Conservation (phyloP, 2,797 vertebrate genomes). For the Phoxinus dragarum region DNA sequence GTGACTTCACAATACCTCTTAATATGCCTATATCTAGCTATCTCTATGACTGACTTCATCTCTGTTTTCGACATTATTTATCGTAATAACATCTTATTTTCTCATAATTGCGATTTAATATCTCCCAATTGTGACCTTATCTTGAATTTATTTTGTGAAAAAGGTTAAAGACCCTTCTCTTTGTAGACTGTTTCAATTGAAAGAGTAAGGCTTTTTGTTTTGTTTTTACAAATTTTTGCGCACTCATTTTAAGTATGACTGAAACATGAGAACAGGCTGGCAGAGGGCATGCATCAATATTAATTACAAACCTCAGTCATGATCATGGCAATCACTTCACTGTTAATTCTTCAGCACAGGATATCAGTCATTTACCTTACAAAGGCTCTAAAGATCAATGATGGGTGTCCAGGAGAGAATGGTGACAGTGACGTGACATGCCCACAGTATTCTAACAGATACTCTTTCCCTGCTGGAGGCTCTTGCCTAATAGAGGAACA, state of each 20-base stretch:
- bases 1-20: background rate
- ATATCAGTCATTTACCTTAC: constrained; percentile 51
- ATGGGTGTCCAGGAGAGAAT: constrained; percentile 25
- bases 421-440: constrained; percentile 46
- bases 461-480: constrained; percentile 35
- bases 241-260: background rate
- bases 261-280: background rate
- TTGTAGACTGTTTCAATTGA: background rate
- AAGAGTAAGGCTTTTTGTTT: background rate
- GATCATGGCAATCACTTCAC: constrained; percentile 18
- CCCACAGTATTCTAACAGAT: constrained; percentile 44
- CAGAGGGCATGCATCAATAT: constrained; percentile 1
- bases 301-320: constrained; percentile 13
- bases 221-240: too few relatives aligned
- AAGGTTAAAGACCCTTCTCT: background rate
- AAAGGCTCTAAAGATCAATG: constrained; percentile 46
- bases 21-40: background rate
- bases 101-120: background rate
- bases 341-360: background rate
- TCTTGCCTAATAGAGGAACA: constrained; percentile 51
- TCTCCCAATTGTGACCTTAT: background rate
- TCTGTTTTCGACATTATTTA: background rate
- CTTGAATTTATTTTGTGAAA: background rate
- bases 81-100: background rate
- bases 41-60: background rate